A percentile compares a stretch with the other conserved stretches of the same genome.
phyloP scores from a whole-genome alignment of 2,888 invertebrate genomes.

The Epinotia ramella region DNA sequence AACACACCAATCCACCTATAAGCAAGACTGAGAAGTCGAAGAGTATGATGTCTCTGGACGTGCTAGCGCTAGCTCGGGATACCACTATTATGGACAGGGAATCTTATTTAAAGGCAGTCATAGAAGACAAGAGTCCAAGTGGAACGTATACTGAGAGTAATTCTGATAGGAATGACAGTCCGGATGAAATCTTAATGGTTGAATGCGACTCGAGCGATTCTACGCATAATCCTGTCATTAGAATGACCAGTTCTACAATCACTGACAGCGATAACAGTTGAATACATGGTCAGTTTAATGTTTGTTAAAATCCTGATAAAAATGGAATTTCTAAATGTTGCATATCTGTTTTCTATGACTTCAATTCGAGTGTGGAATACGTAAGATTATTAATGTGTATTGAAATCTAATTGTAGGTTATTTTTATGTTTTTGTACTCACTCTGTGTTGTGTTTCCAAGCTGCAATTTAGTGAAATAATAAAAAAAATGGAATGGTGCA shows the following conservation, averaged over 20 bases:
- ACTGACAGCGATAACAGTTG: conserved; percentile 80
- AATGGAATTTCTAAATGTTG: conserved; percentile 5
- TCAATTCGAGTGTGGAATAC: not conserved
- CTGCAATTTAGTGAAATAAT: conserved; percentile 19
- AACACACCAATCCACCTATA: conserved; percentile 68
- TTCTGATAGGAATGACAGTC: conserved; percentile 78
- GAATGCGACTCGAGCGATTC: conserved; percentile 82
- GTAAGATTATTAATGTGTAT: not conserved
- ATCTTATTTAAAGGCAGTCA: conserved; percentile 79
- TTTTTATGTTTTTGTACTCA: conserved; percentile 3
- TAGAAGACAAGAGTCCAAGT: conserved; percentile 79
- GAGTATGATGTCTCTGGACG: conserved; percentile 82
- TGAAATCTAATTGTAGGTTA: conserved; percentile 1
- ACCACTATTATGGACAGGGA: conserved; percentile 76
- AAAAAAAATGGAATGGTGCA: conserved; percentile 12
- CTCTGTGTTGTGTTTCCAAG: conserved; percentile 5
- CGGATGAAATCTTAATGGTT: conserved; percentile 80
- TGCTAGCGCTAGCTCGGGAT: conserved; percentile 75
- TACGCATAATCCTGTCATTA: conserved; percentile 76
- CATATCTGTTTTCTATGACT: conserved; percentile 12
- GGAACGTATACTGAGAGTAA: conserved; percentile 80
- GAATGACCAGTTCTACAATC: conserved; percentile 79
- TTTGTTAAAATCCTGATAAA: not conserved
- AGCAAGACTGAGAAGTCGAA: conserved; percentile 74
- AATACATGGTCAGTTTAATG: conserved; percentile 46